Evolutionary conservation across 23 tunicate species (phyloP), one percentile per base, ranked within the genome.

Genomic region (Oikopleura dioica): DNA sequence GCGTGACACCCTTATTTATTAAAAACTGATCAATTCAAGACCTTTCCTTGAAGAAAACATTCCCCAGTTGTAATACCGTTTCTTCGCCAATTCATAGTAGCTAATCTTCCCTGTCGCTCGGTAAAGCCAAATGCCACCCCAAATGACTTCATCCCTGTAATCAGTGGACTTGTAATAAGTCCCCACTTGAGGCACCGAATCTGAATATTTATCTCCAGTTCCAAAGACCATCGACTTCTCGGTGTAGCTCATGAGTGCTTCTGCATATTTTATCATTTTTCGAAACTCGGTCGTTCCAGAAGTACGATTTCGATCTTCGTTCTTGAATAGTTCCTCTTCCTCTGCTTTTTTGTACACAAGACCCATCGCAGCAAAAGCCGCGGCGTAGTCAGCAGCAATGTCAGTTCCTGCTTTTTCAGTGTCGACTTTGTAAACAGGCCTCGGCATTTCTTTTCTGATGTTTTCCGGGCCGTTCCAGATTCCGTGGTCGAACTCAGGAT

Each of bases 91-190:
- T 44, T 44, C 16, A 44, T 44, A 44, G 38, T 89, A 89, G 35
- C 75, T 63, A 30, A 68, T 58, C 0, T 79, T 38, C 38, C 79
- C 78, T 24, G 96, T 89, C 1, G 96, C 96, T 37, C 82, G 76
- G 75, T 81, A 81, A 28, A 89, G 79, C 96, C 96, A 89, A 37
- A 84, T 59, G 21, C 86, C 89, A 24, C 96, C 91, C 96, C 89
- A 84, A 36, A 84, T 84, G 51, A 89, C 69, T 81, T 89, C 96
- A 75, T 89, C 96, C 33, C 84, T 69, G 81, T 37, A 84, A 37
- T 89, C 96, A 68, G 83, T 84, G 0, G 97, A 91, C 36, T 76
- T 79, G 87, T 91, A 91, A 76, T 35, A 85, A 31, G 76, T 38
- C n/a, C 76, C 69, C 1, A 89, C 92, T 0, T 76, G 75, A 35